Evolutionary conservation across 2,888 invertebrate genomes (phyloP).

Genomic region (Papilio protenor): DNA sequence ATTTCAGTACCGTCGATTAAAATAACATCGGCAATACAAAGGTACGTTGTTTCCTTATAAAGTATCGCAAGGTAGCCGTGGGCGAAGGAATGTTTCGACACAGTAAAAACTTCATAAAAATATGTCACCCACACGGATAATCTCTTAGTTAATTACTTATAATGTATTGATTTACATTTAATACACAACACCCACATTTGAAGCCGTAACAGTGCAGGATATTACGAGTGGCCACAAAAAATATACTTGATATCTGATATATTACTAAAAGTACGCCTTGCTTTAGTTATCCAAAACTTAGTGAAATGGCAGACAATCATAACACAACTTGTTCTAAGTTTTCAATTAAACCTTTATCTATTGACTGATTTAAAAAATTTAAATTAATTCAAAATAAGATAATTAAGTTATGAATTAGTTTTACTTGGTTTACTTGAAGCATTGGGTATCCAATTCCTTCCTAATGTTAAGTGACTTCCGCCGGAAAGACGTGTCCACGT

Average conservation of each 20-base stretch:
- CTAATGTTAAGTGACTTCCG: slow-evolving; percentile 56
- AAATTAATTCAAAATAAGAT: background rate
- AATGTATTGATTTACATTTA: slow-evolving; percentile 32
- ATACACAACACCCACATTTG: slow-evolving; percentile 30
- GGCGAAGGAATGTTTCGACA: slow-evolving; percentile 68
- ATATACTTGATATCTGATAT: background rate
- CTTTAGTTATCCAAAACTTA: background rate
- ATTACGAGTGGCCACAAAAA: slow-evolving; percentile 40
- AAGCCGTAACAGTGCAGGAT: slow-evolving; percentile 45
- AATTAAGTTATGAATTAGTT: background rate
- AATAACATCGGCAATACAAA: slow-evolving; percentile 65
- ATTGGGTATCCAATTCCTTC: slow-evolving; percentile 45
- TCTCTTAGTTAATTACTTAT: slow-evolving; percentile 47
- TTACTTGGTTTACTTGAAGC: background rate
- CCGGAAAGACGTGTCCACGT: slow-evolving; percentile 70
- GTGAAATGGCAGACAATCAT: too few relatives aligned
- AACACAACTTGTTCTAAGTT: too few relatives aligned
- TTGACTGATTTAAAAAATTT: background rate
- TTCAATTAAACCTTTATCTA: background rate
- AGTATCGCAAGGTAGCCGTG: slow-evolving; percentile 68
- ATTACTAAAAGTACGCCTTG: background rate
- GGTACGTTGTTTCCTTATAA: slow-evolving; percentile 61
- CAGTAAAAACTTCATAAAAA: slow-evolving; percentile 63
- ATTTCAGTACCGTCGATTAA: slow-evolving; percentile 54
- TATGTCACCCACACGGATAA: slow-evolving; percentile 64